Base-by-base conservation (phyloP, 2,113 vertebrate species). In the Oostethus manadensis region DNA sequence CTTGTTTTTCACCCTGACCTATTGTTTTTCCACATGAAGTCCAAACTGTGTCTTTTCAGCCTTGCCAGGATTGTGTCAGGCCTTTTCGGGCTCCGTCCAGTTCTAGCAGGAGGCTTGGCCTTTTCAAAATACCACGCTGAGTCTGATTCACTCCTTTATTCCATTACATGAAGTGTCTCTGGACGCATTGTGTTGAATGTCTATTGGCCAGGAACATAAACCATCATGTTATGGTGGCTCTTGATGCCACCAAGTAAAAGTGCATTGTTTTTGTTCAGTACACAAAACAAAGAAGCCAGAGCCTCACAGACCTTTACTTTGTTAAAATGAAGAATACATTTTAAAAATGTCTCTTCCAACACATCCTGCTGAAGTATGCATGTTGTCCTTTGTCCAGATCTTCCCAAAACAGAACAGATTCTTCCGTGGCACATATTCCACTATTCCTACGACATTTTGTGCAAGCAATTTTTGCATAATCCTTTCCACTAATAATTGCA, bases 1-100 rank as follows among this genome's bases (percentile, higher is more conserved):
- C 64, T 86, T 87, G 88, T 86, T 87, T 88, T 89, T 89, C 86
- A 86, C 73, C 77, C 84, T 51, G 77, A 58, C 73, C 86, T 75
- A 89, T 91, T 90, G 89, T 91, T 83, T 89, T 86, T 74, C 78
- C 85, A 83, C 86, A 86, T 85, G 85, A 88, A 89, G 86, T 89
- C 84, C 88, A 89, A 88, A 88, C 89, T 83, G 89, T 86, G 89
- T 80, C 81, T 85, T 89, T 90, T 86, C 86, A 89, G 81, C 70
- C 68, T 74, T 79, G 87, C 89, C 89, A 91, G 88, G 88, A 80
- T 87, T 81, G 80, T 90, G 88, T 90, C 89, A 89, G 85, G 78
- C 77, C 74, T 61, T 60, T 85, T 81, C 87, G 84, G 88, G 87
- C 72, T 71, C 68, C 77, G 76, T 81, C 81, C 87, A 86, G 87